Evolutionary conservation across 2,888 invertebrate species (phyloP), one percentile per base, ranked within the genome.

Genomic region (Hermodice carunculata): DNA sequence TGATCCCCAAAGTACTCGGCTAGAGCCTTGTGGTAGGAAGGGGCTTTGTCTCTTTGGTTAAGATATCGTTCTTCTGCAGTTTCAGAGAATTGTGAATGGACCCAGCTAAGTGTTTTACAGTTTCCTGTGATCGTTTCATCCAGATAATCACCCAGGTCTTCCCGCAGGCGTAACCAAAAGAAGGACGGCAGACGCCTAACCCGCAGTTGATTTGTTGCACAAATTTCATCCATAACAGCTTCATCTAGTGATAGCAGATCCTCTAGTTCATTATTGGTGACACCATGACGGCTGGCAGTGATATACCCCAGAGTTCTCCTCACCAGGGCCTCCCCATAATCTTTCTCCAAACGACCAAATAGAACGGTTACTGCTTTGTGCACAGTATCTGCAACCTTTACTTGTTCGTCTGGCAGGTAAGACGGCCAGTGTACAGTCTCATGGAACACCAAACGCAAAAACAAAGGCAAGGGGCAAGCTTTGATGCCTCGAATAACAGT

Each of bases 251-350:
- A 85, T 26, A 87, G 73, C 2, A 87, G 68, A 61, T 87, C 93
- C 77, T 93, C 87, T 84, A 93, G 91, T 87, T 95, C 95, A 3
- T 92, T 92, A 79, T 93, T 93, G 24, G 92, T 91, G 49, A 95
- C 88, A 1, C 95, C 95, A 81, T 92, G 90, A 60, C 92, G 90
- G 6, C 94, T 90, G 2, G 92, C 91, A 75, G 78, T 51, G 64
- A 94, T 87, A 66, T 94, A 89, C 1, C 93, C 90, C 40, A 94
- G 87, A 58, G 93, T 90, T 64, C 84, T 68, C 5, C 81, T 64
- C 0, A 79, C 81, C 26, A 85, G 62, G 1, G 78, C 62, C 58
- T 84, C 84, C 0, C 84, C 82, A 54, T 80, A 77, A 46, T 80
- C 77, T 8, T 72, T 66, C 66, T 85, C 85, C 62, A 84, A 64